These are phyloP conservation scores for Scomberomorus guttatus DNA, from an alignment of 2,797 vertebrate species.

Conservation along the genomic window DNA sequence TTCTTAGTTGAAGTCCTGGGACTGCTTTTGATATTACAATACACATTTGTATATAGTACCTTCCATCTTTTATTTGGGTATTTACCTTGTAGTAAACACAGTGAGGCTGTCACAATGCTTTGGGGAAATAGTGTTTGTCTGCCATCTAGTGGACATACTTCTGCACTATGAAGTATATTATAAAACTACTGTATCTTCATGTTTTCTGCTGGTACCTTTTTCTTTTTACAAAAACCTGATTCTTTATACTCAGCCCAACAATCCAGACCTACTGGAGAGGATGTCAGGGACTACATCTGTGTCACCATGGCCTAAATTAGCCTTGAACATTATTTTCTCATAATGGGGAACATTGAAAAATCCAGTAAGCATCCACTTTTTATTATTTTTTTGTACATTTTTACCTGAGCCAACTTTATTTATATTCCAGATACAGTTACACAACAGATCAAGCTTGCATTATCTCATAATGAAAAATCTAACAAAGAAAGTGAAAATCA, in stretches of 20 bases:
- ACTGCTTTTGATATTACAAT: not conserved
- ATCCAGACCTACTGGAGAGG: no score
- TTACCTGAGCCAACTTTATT: constrained; percentile 45
- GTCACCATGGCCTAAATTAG: not conserved
- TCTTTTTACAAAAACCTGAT: not conserved
- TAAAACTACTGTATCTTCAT: not conserved
- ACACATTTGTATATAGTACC: not conserved
- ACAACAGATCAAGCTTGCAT: constrained; percentile 16
- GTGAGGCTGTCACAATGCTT: not conserved
- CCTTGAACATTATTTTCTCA: not conserved
- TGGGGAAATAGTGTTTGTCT: not conserved
- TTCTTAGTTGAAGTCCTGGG: not conserved
- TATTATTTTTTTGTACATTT: not conserved
- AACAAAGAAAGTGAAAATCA: constrained; percentile 21
- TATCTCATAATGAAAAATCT: not conserved
- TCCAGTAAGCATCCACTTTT: not conserved
- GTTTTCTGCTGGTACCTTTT: not conserved
- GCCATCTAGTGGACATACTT: constrained; percentile 57
- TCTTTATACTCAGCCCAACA: not conserved
- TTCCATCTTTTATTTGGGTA: not conserved
- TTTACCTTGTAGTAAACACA: not conserved
- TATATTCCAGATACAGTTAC: constrained; percentile 12
- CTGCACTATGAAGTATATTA: not conserved
- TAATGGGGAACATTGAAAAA: not conserved
- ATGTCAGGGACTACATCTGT: not conserved